Evolutionary conservation across 2,797 vertebrate species (phyloP), one percentile per base, ranked within the genome.

Genomic region (Enteromius mattozi): DNA sequence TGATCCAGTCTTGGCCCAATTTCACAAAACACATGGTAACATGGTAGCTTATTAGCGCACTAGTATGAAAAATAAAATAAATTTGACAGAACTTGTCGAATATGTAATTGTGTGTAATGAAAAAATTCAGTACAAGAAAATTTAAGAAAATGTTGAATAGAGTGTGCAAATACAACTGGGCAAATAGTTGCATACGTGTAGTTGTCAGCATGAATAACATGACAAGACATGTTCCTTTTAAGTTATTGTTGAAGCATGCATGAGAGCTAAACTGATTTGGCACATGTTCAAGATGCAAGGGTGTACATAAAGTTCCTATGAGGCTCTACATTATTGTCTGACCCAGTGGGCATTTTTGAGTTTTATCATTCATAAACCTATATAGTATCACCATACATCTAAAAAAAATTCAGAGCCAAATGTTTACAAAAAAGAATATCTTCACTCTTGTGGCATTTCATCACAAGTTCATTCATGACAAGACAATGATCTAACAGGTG

Each of bases 221-320:
- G 76, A 40, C 54, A 66, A 3, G 17, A 82, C 81, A 75, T 49
- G 81, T n/a, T 47, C 40, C 24, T 37, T 74, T 51, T 42, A 54
- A 65, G 30, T 9, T 68, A 30, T 42, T 83, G 61, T 66, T 75
- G 30, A 76, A 54, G 59, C 54, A 33, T 16, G 24, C 59, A 83
- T 10, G 12, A 13, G 21, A 6, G n/a, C 40, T 51, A 30, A 82
- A 51, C 30, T 9, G 7, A 27, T 75, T 30, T 66, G 71, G 45
- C 45, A 66, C 1, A 35, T 21, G 37, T 59, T 71, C 35, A 71
- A 45, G 16, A 42, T 45, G 51, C 12, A 40, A 35, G 16, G 40
- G 42, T 61, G 8, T 35, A 35, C 1, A 2, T 42, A n/a, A 49
- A 49, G 4, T 72, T 21, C n/a, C 13, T 21, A 79, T 17, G 3